Base-by-base conservation (phyloP, 1,140 invertebrate species). In the Liolophura sinensis region DNA sequence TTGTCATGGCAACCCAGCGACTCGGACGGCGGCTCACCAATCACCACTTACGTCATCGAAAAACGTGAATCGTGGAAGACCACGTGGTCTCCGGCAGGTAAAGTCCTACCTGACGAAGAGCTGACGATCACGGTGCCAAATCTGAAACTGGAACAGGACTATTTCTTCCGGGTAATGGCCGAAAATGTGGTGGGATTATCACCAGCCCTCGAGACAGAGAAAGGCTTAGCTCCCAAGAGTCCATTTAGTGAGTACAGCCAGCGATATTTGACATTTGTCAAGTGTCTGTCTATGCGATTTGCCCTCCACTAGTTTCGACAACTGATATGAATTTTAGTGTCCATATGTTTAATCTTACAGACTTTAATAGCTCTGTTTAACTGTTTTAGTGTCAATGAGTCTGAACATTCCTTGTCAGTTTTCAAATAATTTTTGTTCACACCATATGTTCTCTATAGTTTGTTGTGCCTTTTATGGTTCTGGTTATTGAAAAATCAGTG, bases 121-220 rank as follows among this genome's bases (percentile, higher is more conserved):
- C 59, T 72, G 47, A 70, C 70, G 47, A 67, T 67, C 60, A 68
- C 59, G 50, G 91, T 98, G n/a, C 90, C 92, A 0, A 92, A 93
- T 68, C 87, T 99, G 15, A 94, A 90, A 62, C 95, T 98, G 86
- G 93, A 94, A 4, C 91, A 95, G 72, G 94, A 98, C 82, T 98
- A 97, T 78, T 90, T 93, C 77, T 99, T 99, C 89, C 89, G 96
- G 66, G 90, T 99, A 11, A 92, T 68, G 56, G 96, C 96, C 47
- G 93, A 97, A 60, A 99, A 99, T 82, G 93, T 95, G 64, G 91
- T 96, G 57, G 97, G 96, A 18, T 89, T 90, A 59, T 95, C 94
- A 68, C 90, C 92, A 73, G 90, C 93, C 0, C 92, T 91, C 67
- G 85, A 90, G 68, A 89, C 92, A n/a, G 91, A 92, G 73, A 91